Percentiles rank a stretch among this genome's conserved stretches.
Evolutionary conservation across 2,113 vertebrate genomes (phyloP).

Genomic region (Perccottus glenii): DNA sequence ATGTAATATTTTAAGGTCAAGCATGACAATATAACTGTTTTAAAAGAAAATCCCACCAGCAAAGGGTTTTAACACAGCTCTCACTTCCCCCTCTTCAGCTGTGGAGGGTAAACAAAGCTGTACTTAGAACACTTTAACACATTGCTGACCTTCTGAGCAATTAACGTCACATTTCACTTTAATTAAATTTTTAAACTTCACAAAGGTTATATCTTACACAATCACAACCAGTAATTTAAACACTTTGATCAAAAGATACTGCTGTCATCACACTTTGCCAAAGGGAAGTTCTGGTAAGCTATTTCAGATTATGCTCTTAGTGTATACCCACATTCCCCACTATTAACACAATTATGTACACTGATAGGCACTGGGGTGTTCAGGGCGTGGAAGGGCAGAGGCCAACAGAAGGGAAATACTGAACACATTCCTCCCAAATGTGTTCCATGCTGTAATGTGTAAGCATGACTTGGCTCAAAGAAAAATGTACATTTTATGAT

Average conservation of each 20-base stretch:
- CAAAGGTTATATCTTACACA: too few relatives aligned
- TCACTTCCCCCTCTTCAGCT: conserved; percentile 23
- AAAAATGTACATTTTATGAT: conserved; percentile 52
- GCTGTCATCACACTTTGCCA: conserved; percentile 13
- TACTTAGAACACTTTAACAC: conserved; percentile 32
- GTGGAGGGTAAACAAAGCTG: conserved; percentile 30
- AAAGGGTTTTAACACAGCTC: conserved; percentile 19
- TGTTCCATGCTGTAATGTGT: conserved; percentile 69
- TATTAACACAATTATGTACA: conserved; percentile 50
- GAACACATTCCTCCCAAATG: conserved; percentile 66
- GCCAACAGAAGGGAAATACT: conserved; percentile 53
- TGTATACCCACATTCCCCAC: conserved; percentile 43
- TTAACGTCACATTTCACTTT: conserved; percentile 31
- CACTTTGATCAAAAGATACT: conserved; percentile 29
- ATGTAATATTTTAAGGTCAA: conserved; percentile 2
- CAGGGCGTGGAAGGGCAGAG: conserved; percentile 20
- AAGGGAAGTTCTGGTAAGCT: conserved; percentile 32
- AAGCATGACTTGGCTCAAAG: conserved; percentile 48
- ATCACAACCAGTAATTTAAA: neutral
- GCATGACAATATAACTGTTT: conserved; percentile 18
- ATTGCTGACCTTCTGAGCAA: conserved; percentile 21
- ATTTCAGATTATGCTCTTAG: conserved; percentile 27
- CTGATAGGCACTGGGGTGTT: conserved; percentile 49
- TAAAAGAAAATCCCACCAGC: conserved; percentile 41
- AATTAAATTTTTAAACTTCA: conserved; percentile 22